A percentile compares a stretch with the other conserved stretches of the same genome.
Evolutionary conservation across 2,888 invertebrate species (phyloP).

Genomic region (Cheilosia grossa): DNA sequence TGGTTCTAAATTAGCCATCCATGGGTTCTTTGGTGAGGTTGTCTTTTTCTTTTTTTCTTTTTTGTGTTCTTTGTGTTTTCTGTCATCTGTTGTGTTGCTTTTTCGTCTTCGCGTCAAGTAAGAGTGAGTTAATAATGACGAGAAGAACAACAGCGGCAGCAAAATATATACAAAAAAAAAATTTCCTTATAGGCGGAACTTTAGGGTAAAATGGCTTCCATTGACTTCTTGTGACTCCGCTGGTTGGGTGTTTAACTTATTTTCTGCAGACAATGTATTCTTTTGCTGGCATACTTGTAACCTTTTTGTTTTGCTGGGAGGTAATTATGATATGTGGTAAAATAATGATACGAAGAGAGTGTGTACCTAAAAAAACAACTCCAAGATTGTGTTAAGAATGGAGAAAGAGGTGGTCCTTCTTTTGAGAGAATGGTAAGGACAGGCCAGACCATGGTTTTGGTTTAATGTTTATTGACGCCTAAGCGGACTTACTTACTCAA

Average conservation of each 20-base stretch:
- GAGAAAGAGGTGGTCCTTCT: constrained; percentile 59
- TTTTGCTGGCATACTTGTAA: neutral
- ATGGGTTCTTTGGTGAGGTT: constrained; percentile 42
- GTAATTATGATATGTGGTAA: constrained; percentile 77
- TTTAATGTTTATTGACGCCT: neutral
- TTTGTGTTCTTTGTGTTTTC: constrained; percentile 29
- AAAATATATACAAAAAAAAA: constrained; percentile 23
- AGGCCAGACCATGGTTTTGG: neutral
- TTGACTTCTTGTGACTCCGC: constrained; percentile 68
- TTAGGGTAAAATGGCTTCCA: constrained; percentile 72
- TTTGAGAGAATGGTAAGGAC: neutral
- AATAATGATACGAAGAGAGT: constrained; percentile 69
- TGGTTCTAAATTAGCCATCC: constrained; percentile 71
- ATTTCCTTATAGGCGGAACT: constrained; percentile 68
- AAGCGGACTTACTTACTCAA: neutral
- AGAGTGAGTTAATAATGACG: constrained; percentile 74
- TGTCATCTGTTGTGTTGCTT: constrained; percentile 73
- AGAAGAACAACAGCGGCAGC: constrained; percentile 50
- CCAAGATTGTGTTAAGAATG: constrained; percentile 5
- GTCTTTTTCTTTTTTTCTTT: constrained; percentile 1
- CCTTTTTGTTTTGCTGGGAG: constrained; percentile 42
- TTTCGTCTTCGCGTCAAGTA: constrained; percentile 65
- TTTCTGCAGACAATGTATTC: constrained; percentile 4
- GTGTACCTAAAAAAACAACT: neutral
- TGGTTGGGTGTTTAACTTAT: constrained; percentile 58